A percentile compares a stretch with the other conserved stretches of the same genome.
Evolutionary conservation across 2,888 invertebrate genomes (phyloP).

Genomic region (Liposcelis brunnea): DNA sequence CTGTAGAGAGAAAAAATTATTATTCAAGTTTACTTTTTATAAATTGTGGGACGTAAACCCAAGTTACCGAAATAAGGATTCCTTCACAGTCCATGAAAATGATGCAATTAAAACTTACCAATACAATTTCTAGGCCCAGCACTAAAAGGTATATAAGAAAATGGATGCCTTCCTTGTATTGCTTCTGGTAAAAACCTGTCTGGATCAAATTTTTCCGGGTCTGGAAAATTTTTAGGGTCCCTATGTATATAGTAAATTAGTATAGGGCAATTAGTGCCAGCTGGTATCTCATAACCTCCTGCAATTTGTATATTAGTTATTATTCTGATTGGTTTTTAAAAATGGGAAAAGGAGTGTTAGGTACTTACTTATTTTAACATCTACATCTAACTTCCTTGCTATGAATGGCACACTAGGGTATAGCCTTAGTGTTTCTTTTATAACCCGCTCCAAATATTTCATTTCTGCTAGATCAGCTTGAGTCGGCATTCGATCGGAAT

Average conservation of each 20-base stretch:
- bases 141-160: too few species aligned
- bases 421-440: conserved; percentile 9
- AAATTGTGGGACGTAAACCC: too few species aligned
- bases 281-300: conserved; percentile 7
- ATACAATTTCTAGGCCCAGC: too few species aligned
- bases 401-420: conserved; percentile 9
- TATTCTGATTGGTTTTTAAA: too few species aligned
- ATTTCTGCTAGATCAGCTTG: conserved; percentile 6
- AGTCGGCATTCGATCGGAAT: conserved; percentile 4
- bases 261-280: neutral
- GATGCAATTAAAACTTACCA: too few species aligned
- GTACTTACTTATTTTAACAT: conserved; percentile 4
- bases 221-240: neutral
- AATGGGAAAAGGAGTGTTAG: too few species aligned
- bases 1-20: conserved; percentile 1
- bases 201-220: conserved; percentile 1
- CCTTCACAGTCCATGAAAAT: too few species aligned
- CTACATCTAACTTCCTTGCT: neutral
- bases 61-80: too few species aligned
- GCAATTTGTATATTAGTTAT: neutral
- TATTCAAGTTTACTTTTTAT: too few species aligned
- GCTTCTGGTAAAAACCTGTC: conserved; percentile 1
- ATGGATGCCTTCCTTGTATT: neutral
- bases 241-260: conserved; percentile 3
- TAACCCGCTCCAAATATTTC: conserved; percentile 6